phyloP scores from a whole-genome alignment of 2,113 vertebrate genomes.

The Taxidea taxus region DNA sequence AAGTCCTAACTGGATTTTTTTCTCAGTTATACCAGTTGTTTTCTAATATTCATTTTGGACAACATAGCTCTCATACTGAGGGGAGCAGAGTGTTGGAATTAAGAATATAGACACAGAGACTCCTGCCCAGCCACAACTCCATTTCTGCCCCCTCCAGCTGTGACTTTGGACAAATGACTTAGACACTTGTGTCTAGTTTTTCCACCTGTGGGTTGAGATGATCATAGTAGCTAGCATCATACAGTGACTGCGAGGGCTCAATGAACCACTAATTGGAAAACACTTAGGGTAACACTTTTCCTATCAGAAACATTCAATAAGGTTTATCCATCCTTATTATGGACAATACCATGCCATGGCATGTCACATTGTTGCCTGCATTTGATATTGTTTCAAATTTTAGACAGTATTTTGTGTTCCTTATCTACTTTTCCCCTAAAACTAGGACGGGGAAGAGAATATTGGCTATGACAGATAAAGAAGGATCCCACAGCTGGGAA shows the following conservation, averaged over 20 bases:
- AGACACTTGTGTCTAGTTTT: not conserved
- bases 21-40: not conserved
- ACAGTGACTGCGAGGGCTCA: not conserved
- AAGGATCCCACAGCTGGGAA: not conserved
- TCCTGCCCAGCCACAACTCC: not conserved
- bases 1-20: not conserved
- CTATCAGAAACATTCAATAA: not conserved
- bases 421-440: not conserved
- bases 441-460: not conserved
- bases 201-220: not conserved
- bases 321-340: too few relatives aligned
- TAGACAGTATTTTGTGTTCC: not conserved
- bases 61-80: not conserved
- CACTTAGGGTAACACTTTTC: fast-evolving
- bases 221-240: not conserved
- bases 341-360: not conserved
- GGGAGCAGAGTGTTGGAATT: not conserved
- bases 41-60: not conserved
- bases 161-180: not conserved
- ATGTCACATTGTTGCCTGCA: too few relatives aligned
- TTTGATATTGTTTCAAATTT: not conserved
- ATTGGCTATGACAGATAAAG: fast-evolving
- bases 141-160: not conserved
- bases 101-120: not conserved
- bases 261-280: not conserved